phyloP scores from a whole-genome alignment of 2,797 vertebrate genomes.

The Hydrolagus colliei region DNA sequence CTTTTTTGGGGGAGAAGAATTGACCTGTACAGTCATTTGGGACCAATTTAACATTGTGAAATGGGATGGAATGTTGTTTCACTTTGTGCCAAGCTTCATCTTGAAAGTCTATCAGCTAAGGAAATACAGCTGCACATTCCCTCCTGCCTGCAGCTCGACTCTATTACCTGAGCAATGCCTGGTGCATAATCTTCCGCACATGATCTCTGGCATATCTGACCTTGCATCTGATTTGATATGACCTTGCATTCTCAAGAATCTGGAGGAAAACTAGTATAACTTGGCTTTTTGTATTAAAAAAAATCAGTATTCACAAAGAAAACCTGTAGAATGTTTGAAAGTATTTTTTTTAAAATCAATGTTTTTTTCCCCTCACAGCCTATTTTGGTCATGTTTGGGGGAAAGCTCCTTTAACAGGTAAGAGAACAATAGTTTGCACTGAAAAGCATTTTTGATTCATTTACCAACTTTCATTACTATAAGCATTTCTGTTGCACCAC shows the following conservation, averaged over 20 bases:
- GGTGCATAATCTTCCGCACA: neutral
- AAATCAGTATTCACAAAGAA: neutral
- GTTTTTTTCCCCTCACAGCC: neutral
- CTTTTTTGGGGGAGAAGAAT: neutral
- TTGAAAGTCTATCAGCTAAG: neutral
- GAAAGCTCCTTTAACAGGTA: neutral
- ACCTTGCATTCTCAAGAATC: neutral
- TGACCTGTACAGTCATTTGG: neutral
- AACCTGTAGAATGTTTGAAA: neutral
- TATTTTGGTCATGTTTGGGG: neutral
- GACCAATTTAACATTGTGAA: neutral
- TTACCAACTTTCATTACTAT: neutral
- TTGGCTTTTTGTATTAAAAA: constrained; percentile 19
- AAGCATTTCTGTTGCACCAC: neutral
- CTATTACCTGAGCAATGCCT: neutral
- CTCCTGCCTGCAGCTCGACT: constrained; percentile 1
- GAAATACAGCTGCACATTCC: neutral
- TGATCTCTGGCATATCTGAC: neutral
- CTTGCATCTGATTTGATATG: constrained; percentile 1
- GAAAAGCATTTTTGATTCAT: neutral
- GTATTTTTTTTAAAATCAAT: neutral
- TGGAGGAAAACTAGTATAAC: neutral
- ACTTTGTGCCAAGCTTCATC: neutral
- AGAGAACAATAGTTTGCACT: neutral
- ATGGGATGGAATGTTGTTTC: neutral